These are phyloP conservation scores for Drosophila diplacantha DNA, from an alignment of 2,888 invertebrate species.

Conservation along the genomic window DNA sequence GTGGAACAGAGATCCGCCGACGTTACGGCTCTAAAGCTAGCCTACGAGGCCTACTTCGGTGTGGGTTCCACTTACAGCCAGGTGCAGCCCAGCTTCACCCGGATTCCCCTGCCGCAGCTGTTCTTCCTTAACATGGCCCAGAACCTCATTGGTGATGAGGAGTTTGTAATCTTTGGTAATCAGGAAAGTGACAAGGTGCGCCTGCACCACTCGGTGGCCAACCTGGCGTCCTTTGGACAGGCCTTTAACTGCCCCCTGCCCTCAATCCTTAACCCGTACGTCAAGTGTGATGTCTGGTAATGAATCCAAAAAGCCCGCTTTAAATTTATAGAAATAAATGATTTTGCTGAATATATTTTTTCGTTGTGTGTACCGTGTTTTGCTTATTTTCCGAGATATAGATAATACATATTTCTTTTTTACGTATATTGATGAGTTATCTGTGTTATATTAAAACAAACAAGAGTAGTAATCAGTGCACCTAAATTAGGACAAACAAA, in stretches of 20 bases:
- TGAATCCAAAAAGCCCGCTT: not conserved
- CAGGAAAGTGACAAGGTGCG: constrained; percentile 69
- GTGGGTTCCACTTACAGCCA: constrained; percentile 32
- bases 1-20: constrained; percentile 67
- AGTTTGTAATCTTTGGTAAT: constrained; percentile 26
- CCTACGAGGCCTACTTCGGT: constrained; percentile 58
- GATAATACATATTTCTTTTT: not conserved
- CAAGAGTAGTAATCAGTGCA: not conserved
- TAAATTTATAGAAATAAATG: not conserved
- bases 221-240: constrained; percentile 60
- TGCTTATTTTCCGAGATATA: too few species aligned
- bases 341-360: not conserved
- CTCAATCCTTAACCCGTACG: not conserved
- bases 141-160: constrained; percentile 65
- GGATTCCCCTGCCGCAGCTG: constrained; percentile 40
- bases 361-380: not conserved
- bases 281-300: constrained; percentile 21
- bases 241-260: constrained; percentile 50
- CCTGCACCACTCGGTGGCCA: constrained; percentile 56
- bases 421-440: not conserved
- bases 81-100: constrained; percentile 44
- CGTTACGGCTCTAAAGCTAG: constrained; percentile 63
- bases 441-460: not conserved
- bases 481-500: not conserved
- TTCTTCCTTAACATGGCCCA: constrained; percentile 72